Percentiles rank a stretch among this genome's conserved stretches.
Conservation (phyloP, 1,140 invertebrate species). For the Ostrea edulis region DNA sequence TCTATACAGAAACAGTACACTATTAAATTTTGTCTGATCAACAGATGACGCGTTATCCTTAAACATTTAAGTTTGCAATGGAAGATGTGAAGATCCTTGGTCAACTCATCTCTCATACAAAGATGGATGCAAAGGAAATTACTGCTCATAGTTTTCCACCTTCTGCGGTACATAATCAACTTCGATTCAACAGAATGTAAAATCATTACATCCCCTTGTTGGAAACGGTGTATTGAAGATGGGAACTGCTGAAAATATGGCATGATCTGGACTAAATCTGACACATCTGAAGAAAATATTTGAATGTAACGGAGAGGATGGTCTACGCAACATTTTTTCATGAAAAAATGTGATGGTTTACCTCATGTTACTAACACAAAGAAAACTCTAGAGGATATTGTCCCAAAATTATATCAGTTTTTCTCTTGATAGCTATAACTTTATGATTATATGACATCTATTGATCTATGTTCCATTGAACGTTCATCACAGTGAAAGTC, state of each 20-base stretch:
- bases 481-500: too few relatives aligned
- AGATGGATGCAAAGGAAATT: neutral
- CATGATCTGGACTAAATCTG: conserved; percentile 1
- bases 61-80: too few relatives aligned
- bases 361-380: neutral
- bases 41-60: too few relatives aligned
- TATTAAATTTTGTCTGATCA: too few relatives aligned
- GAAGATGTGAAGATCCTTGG: conserved; percentile 14
- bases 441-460: neutral
- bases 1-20: too few relatives aligned
- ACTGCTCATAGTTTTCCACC: conserved; percentile 11
- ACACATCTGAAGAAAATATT: conserved; percentile 5
- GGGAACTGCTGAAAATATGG: conserved; percentile 3
- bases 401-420: neutral
- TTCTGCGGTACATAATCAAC: neutral
- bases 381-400: neutral
- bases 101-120: neutral
- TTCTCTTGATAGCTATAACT: too few relatives aligned
- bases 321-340: neutral
- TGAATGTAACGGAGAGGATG: neutral
- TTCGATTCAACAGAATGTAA: neutral
- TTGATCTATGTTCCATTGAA: neutral
- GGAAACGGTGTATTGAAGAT: neutral
- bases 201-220: conserved; percentile 17
- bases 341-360: conserved; percentile 2